Conservation (phyloP, 2,888 invertebrate genomes). For the Tinea semifulvella region DNA sequence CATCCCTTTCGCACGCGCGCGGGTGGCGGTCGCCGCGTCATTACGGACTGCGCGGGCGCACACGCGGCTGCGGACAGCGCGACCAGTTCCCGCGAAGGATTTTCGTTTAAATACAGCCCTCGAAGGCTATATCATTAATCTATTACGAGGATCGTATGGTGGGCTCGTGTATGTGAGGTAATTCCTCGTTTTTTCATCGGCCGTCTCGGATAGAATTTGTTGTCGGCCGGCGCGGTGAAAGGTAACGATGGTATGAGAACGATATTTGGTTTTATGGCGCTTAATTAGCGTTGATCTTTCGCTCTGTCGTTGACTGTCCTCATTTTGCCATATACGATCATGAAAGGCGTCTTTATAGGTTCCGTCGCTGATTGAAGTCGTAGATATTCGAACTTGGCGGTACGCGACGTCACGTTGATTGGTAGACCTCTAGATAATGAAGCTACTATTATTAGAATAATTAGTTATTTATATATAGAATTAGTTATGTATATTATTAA, state of each 20-base stretch:
- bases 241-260: slow-evolving; percentile 46
- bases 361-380: slow-evolving; percentile 5
- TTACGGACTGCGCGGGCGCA: slow-evolving; percentile 28
- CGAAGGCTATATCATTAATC: slow-evolving; percentile 61
- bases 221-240: slow-evolving; percentile 44
- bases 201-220: slow-evolving; percentile 29
- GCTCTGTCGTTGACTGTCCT: slow-evolving; percentile 39
- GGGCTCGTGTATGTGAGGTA: slow-evolving; percentile 44
- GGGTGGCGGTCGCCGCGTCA: slow-evolving; percentile 43
- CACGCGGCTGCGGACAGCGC: slow-evolving; percentile 26
- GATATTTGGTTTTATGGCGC: slow-evolving; percentile 59
- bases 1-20: slow-evolving; percentile 35
- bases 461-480: too few relatives aligned
- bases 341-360: slow-evolving; percentile 1
- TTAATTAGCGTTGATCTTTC: slow-evolving; percentile 59
- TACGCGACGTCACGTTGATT: neutral
- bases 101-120: slow-evolving; percentile 49
- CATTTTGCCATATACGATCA: slow-evolving; percentile 33
- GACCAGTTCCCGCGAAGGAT: slow-evolving; percentile 23
- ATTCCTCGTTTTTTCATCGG: slow-evolving; percentile 38
- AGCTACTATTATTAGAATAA: neutral
- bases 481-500: too few relatives aligned
- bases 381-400: neutral
- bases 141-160: slow-evolving; percentile 38
- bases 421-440: neutral